Conservation (phyloP, 2,113 vertebrate genomes). For the Phrynosoma platyrhinos region DNA sequence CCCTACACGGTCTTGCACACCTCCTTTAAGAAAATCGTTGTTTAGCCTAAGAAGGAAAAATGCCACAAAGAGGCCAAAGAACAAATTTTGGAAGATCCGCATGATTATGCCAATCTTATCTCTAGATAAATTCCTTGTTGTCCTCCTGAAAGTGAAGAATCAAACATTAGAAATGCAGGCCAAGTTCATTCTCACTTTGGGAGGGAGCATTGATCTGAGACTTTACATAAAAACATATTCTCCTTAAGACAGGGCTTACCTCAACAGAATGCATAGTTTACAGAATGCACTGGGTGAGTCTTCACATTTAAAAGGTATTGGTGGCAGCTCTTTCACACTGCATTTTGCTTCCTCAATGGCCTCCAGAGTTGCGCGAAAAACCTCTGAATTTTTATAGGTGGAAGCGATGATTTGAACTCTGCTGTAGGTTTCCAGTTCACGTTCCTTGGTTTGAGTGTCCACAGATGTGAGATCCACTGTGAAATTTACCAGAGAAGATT, state of each 20-base stretch:
- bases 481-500: constrained; percentile 43
- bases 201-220: not conserved
- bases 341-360: constrained; percentile 79
- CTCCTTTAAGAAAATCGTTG: constrained; percentile 83
- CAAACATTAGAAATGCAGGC: not conserved
- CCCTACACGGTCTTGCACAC: constrained; percentile 91
- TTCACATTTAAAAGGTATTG: constrained; percentile 92
- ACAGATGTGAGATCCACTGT: constrained; percentile 95
- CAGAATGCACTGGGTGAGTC: constrained; percentile 81
- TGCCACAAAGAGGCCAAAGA: constrained; percentile 88
- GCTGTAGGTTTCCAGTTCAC: constrained; percentile 88
- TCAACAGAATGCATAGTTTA: constrained; percentile 87
- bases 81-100: constrained; percentile 92
- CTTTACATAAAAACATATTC: not conserved
- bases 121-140: constrained; percentile 85
- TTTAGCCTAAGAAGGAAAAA: constrained; percentile 88
- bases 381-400: constrained; percentile 83
- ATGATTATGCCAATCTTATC: constrained; percentile 89
- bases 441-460: constrained; percentile 89
- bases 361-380: constrained; percentile 80
- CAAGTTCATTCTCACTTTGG: not conserved
- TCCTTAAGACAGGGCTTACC: constrained; percentile 77
- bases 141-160: constrained; percentile 79
- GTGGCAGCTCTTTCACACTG: constrained; percentile 72
- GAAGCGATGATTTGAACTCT: constrained; percentile 87